Evolutionary conservation across 2,888 invertebrate species (phyloP), one percentile per base, ranked within the genome.

Genomic region (Tenodera sinensis): DNA sequence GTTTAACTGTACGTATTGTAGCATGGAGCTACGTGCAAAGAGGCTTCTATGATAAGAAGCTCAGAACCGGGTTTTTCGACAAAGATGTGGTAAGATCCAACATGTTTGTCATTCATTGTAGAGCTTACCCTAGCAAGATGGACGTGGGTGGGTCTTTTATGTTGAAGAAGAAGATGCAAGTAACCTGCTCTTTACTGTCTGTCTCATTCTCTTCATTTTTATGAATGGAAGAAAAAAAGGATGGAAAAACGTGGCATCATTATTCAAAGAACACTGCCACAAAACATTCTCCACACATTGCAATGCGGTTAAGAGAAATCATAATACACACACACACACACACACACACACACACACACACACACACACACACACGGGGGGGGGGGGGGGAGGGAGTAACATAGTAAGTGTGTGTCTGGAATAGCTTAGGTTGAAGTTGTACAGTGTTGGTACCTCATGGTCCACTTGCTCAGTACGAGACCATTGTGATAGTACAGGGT

Each of bases 201-300:
- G 54, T 71, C 54, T 71, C 54, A 15, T 71, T 71, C 81, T 86
- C 71, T 81, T 86, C 86, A 86, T 3, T 86, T 71, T 86, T 86
- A 86, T 86, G 86, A 86, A 86, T 86, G 86, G 28, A 71, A 85
- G 54, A 85, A 81, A 86, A n/a, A 54, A 71, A 25, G 86, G 71
- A 86, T 81, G 86, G 28, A 86, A 85, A 85, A 85, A 54, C 47
- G 71, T 71, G 28, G 86, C 86, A 86, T 86, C 86, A 86, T 86
- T 86, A 86, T 86, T 86, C 86, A 86, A 86, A 71, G 86, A 86
- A 54, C 42, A 28, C 81, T 14, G 71, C 81, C 86, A 71, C 54
- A 25, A 71, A 71, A 71, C 54, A 71, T 71, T 71, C 54, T 71
- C 54, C 25, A 71, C 54, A 25, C 54, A 71, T 71, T 15, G 54